A percentile compares a stretch with the other conserved stretches of the same genome.
Evolutionary conservation across 2,888 invertebrate species (phyloP).

Genomic region (Exephanes ischioxanthus): DNA sequence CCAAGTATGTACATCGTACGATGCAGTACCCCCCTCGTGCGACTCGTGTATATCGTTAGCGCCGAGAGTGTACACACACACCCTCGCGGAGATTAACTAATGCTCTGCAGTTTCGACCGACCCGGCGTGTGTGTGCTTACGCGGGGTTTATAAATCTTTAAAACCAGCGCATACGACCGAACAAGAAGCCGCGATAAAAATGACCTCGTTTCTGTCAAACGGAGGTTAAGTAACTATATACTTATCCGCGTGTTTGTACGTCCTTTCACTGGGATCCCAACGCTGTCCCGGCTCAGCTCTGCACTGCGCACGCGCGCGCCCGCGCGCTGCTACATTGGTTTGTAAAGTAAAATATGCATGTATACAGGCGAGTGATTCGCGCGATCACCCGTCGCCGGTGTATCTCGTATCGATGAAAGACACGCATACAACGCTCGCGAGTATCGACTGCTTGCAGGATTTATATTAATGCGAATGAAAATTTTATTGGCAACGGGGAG

Average conservation of each 20-base stretch:
- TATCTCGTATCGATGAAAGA: not conserved
- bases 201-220: constrained; percentile 81
- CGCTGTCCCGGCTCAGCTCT: constrained; percentile 18
- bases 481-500: not conserved
- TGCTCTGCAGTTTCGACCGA: not conserved
- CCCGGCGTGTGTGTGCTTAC: not conserved
- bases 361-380: not conserved
- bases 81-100: not conserved
- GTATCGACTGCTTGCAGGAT: not conserved
- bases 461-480: not conserved
- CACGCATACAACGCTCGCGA: not conserved
- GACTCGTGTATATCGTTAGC: not conserved
- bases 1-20: not conserved
- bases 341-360: not conserved
- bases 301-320: constrained; percentile 10
- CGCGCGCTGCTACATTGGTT: not conserved
- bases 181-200: constrained; percentile 75
- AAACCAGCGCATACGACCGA: constrained; percentile 19
- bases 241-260: constrained; percentile 73
- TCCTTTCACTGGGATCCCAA: constrained; percentile 77
- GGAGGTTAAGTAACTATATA: constrained; percentile 81
- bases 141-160: not conserved
- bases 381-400: not conserved
- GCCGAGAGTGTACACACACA: not conserved
- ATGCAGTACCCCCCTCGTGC: not conserved